Conservation (phyloP, 23 tunicate species). For the Botrylloides violaceus region DNA sequence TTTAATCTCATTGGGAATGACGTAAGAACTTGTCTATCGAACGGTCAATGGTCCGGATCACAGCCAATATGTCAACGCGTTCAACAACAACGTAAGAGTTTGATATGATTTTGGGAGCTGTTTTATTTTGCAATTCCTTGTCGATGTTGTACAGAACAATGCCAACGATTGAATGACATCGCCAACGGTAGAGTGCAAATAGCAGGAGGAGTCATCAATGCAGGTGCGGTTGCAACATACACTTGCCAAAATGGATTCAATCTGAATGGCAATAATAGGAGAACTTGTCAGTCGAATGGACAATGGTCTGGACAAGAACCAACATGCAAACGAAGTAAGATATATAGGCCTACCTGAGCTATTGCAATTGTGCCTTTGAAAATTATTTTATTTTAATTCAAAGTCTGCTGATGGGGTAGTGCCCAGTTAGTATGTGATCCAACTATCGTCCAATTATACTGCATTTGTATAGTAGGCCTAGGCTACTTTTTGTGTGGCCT, state of each 20-base stretch:
- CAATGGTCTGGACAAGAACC: constrained; percentile 25
- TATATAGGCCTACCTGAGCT: too few species aligned
- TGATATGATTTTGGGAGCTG: too few species aligned
- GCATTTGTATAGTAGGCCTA: too few species aligned
- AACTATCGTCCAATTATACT: too few species aligned
- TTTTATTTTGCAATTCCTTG: too few species aligned
- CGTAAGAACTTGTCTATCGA: neutral
- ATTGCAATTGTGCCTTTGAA: too few species aligned
- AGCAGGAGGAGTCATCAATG: too few species aligned
- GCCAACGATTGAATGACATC: neutral
- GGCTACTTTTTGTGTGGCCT: neutral
- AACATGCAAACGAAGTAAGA: constrained; percentile 1
- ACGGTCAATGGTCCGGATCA: neutral
- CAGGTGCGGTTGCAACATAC: neutral
- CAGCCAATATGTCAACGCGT: constrained; percentile 14
- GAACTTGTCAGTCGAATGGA: constrained; percentile 23
- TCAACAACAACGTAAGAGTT: too few species aligned
- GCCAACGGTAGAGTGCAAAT: neutral
- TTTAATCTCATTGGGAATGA: neutral
- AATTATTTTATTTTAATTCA: too few species aligned
- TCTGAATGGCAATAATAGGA: neutral
- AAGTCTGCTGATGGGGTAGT: too few species aligned
- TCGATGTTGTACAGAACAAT: neutral
- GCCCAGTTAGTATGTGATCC: too few species aligned
- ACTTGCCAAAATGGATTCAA: neutral